Evolutionary conservation across 1,140 invertebrate species (phyloP).

Genomic region (Drosophila truncata): DNA sequence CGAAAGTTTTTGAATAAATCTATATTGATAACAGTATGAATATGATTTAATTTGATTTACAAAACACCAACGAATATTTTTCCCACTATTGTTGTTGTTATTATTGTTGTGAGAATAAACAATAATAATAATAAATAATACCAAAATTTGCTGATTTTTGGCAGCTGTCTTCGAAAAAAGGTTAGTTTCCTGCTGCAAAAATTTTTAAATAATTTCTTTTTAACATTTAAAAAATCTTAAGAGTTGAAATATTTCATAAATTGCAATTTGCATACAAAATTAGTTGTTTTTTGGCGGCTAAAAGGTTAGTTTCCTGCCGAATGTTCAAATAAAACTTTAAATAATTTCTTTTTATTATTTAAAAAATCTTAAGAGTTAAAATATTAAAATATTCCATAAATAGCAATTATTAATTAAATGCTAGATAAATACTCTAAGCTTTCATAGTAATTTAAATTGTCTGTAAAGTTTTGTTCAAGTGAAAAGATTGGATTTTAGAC

Average conservation of each 20-base stretch:
- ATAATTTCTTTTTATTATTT: background rate
- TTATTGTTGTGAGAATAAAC: conserved; percentile 13
- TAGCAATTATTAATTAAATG: background rate
- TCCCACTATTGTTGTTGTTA: conserved; percentile 14
- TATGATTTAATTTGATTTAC: conserved; percentile 10
- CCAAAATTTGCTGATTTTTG: conserved; percentile 11
- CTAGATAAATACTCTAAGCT: background rate
- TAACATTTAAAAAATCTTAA: background rate
- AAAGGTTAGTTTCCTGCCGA: conserved; percentile 33
- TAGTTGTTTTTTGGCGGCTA: conserved; percentile 4
- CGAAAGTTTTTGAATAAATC: conserved; percentile 7
- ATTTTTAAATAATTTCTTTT: too few relatives aligned
- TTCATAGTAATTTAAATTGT: background rate
- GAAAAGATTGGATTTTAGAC: background rate
- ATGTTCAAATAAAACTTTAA: too few relatives aligned
- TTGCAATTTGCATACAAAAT: conserved; percentile 9
- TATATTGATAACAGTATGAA: conserved; percentile 16
- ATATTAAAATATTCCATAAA: background rate
- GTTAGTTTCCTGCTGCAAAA: conserved; percentile 26
- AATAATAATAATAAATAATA: conserved; percentile 17
- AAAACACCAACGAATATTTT: background rate
- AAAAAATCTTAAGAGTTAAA: too few relatives aligned
- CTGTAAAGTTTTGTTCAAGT: background rate
- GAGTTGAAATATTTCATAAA: background rate
- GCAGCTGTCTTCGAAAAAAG: conserved; percentile 12